Conservation (phyloP, 2,113 vertebrate species). For the Ictalurus punctatus region DNA sequence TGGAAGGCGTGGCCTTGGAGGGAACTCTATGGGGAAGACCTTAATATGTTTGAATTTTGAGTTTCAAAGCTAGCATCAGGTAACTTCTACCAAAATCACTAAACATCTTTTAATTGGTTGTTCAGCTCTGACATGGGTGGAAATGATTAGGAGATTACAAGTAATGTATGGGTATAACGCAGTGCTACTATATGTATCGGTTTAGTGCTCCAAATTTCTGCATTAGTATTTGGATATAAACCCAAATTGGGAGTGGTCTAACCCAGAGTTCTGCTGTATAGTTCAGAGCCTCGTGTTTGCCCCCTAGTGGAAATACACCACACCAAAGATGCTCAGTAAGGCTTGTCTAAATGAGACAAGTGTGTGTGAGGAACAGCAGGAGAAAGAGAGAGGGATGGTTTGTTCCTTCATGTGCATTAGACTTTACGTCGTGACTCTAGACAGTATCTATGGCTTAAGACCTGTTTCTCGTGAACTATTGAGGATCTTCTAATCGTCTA, state of each 20-base stretch:
- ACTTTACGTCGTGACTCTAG: conserved; percentile 20
- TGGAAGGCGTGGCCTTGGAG: neutral
- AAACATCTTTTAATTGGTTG: neutral
- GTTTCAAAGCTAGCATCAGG: neutral
- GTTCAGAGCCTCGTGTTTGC: conserved; percentile 9
- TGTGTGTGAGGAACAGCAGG: neutral
- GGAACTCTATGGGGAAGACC: neutral
- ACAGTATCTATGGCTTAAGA: conserved; percentile 19
- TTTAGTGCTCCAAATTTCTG: neutral
- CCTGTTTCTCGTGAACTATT: conserved; percentile 30
- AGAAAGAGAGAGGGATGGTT: neutral
- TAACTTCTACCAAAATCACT: neutral
- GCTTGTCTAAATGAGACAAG: neutral
- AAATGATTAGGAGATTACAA: neutral
- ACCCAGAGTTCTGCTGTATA: neutral
- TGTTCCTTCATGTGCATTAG: conserved; percentile 24
- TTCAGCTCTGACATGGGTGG: neutral
- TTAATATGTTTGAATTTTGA: neutral
- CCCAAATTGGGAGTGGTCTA: neutral
- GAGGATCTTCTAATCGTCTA: conserved; percentile 44
- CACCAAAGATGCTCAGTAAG: neutral
- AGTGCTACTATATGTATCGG: neutral
- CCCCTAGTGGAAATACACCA: conserved; percentile 32
- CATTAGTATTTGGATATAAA: neutral
- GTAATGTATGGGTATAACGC: neutral